Evolutionary conservation across 2,113 vertebrate genomes (phyloP).

Genomic region (Tringa solitaria): DNA sequence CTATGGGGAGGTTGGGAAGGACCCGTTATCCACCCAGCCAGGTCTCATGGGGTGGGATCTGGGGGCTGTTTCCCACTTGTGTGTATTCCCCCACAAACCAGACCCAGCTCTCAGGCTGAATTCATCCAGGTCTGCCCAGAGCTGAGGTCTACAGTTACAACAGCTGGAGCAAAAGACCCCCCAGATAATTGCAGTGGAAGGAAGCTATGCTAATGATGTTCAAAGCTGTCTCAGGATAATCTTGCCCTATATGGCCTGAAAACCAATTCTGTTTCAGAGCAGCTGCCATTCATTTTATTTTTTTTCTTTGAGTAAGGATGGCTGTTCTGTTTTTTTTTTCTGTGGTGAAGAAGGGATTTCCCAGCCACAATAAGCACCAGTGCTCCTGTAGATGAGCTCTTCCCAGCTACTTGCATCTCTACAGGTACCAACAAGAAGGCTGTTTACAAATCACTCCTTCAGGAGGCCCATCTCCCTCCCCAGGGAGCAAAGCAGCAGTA

Average conservation of each 20-base stretch:
- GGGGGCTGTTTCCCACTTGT: accelerated
- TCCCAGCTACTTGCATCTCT: neutral
- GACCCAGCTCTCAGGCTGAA: neutral
- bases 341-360: neutral
- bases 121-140: neutral
- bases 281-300: neutral
- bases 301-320: neutral
- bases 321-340: neutral
- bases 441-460: neutral
- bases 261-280: neutral
- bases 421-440: neutral
- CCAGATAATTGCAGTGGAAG: neutral
- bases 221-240: neutral
- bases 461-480: neutral
- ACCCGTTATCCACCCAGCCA: neutral
- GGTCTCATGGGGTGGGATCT: neutral
- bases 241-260: slow-evolving; percentile 5
- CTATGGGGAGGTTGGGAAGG: neutral
- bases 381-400: neutral
- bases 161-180: neutral
- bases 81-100: accelerated
- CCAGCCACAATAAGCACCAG: accelerated
- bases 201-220: neutral
- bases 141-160: neutral
- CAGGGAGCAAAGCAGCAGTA: neutral